Percentiles rank a stretch among this genome's conserved stretches.
Evolutionary conservation across 2,888 invertebrate species (phyloP).

Genomic region (Polydrusus pterygomalis): DNA sequence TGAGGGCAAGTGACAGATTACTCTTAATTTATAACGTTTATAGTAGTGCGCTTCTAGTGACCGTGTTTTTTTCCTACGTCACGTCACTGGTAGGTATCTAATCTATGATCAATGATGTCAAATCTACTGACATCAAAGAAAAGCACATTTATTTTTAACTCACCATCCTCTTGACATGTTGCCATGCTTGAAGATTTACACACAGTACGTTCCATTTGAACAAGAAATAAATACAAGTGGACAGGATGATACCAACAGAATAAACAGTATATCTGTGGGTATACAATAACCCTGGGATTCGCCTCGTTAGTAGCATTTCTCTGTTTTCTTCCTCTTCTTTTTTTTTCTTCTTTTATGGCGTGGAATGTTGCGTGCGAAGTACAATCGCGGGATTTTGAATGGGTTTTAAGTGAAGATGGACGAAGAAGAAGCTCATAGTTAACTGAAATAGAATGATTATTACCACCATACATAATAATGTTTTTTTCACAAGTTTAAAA

Average conservation of each 20-base stretch:
- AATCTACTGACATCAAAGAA: background rate
- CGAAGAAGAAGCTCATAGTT: background rate
- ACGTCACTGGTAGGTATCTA: no score
- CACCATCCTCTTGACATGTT: conserved; percentile 76
- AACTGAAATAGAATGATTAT: conserved; percentile 4
- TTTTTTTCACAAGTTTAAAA: no score
- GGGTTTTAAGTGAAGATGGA: background rate
- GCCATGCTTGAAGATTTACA: conserved; percentile 76
- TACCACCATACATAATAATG: no score
- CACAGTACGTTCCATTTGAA: conserved; percentile 77
- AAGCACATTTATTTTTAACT: conserved; percentile 61
- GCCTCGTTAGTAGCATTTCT: conserved; percentile 60
- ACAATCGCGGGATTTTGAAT: background rate
- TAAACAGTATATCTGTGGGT: conserved; percentile 66
- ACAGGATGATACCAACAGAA: conserved; percentile 66
- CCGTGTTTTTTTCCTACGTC: no score
- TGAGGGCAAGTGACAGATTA: no score
- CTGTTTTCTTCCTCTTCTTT: conserved; percentile 1
- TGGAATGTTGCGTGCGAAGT: conserved; percentile 14
- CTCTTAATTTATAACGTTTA: no score
- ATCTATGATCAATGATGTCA: no score
- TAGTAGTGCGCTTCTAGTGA: no score
- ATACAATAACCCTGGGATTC: conserved; percentile 67
- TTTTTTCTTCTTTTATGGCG: conserved; percentile 1
- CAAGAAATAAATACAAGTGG: conserved; percentile 72